Percentiles rank a stretch among this genome's conserved stretches.
Evolutionary conservation across 2,888 invertebrate genomes (phyloP).

Genomic region (Ditylenchus weischeri): DNA sequence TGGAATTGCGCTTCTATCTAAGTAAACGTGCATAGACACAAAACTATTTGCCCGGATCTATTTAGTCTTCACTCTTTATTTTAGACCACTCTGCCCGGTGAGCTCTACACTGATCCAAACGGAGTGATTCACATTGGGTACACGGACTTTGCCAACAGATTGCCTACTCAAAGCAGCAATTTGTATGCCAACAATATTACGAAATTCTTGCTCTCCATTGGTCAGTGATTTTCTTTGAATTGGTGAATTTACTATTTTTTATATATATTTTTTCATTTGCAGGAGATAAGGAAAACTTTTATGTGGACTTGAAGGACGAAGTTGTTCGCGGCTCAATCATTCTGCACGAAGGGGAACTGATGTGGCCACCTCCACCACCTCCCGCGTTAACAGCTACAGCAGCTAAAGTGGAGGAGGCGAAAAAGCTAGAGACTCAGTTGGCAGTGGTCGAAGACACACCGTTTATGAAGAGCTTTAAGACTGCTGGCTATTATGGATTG

Average conservation of each 20-base stretch:
- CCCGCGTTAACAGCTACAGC: constrained; percentile 26
- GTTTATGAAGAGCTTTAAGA: constrained; percentile 71
- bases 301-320: constrained; percentile 78
- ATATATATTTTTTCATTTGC: constrained; percentile 64
- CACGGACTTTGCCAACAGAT: constrained; percentile 78
- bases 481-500: constrained; percentile 69
- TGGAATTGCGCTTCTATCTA: too few relatives aligned
- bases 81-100: constrained; percentile 73
- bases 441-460: constrained; percentile 64
- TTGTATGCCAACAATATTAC: constrained; percentile 86
- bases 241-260: background rate
- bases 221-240: constrained; percentile 60
- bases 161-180: constrained; percentile 81
- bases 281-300: constrained; percentile 71
- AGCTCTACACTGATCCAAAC: constrained; percentile 72
- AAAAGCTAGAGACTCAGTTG: constrained; percentile 21
- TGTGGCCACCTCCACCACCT: constrained; percentile 74
- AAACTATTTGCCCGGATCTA: too few relatives aligned
- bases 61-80: too few relatives aligned
- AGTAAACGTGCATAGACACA: too few relatives aligned
- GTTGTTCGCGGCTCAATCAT: constrained; percentile 80
- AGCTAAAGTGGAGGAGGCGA: constrained; percentile 53
- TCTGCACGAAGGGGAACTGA: constrained; percentile 71
- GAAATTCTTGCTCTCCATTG: constrained; percentile 78
- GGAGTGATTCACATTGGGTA: constrained; percentile 81